Evolutionary conservation across 2,797 vertebrate genomes (phyloP).

Genomic region (Sebastes vulpes): DNA sequence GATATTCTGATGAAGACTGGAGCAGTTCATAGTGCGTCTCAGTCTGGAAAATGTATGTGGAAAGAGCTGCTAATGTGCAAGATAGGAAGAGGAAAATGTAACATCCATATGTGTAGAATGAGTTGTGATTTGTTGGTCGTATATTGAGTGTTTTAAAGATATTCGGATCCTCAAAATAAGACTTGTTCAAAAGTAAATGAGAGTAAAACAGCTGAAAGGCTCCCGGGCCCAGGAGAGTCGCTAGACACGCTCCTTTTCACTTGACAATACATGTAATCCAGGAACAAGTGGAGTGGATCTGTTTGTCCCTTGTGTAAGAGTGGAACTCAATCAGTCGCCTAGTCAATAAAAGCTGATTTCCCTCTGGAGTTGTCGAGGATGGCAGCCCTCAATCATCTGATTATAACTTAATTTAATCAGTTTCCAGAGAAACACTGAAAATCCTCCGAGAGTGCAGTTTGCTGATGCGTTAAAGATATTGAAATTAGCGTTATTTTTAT

Average conservation of each 20-base stretch:
- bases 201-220: conserved; percentile 11
- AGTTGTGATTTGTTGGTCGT: neutral
- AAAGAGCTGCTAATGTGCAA: conserved; percentile 10
- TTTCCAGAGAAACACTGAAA: conserved; percentile 22
- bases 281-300: conserved; percentile 60
- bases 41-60: conserved; percentile 14
- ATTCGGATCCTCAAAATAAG: neutral
- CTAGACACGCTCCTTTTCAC: conserved; percentile 42
- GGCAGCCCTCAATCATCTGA: conserved; percentile 69
- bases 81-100: neutral
- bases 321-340: conserved; percentile 48
- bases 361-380: conserved; percentile 58
- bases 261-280: conserved; percentile 56
- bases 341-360: conserved; percentile 71
- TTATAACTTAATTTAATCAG: conserved; percentile 72
- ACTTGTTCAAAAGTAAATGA: conserved; percentile 13
- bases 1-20: conserved; percentile 25
- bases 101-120: neutral
- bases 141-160: conserved; percentile 2
- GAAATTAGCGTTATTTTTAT: conserved; percentile 32
- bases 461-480: conserved; percentile 35
- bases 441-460: conserved; percentile 30
- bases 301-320: conserved; percentile 47
- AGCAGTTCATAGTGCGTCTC: conserved; percentile 1
- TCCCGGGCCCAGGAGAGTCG: conserved; percentile 16